Conservation (phyloP, 2,797 vertebrate species). For the Muscicapa striata region DNA sequence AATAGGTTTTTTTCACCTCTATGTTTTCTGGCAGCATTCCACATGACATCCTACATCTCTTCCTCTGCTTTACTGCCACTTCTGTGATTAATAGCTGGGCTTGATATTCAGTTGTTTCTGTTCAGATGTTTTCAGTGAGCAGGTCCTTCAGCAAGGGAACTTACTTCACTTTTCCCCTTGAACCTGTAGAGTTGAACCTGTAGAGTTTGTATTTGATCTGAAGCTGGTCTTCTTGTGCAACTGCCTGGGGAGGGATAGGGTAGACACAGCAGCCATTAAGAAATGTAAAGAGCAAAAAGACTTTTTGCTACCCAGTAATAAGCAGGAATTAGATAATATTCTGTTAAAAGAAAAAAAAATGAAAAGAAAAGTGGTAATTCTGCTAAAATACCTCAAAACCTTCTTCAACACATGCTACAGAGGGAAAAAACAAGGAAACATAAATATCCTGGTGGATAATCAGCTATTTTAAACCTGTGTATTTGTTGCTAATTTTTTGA, state of each 20-base stretch:
- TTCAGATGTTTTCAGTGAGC: neutral
- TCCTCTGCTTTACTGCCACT: neutral
- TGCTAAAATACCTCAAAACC: neutral
- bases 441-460: neutral
- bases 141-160: neutral
- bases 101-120: neutral
- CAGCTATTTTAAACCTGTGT: neutral
- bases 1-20: neutral
- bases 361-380: neutral
- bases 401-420: neutral
- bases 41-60: neutral
- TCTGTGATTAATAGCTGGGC: neutral
- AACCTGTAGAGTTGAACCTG: neutral
- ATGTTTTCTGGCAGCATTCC: neutral
- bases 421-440: neutral
- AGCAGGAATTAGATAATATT: neutral
- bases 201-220: neutral
- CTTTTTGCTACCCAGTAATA: neutral
- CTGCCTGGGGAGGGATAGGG: neutral
- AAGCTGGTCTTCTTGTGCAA: neutral
- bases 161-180: neutral
- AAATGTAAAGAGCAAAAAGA: neutral
- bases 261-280: neutral
- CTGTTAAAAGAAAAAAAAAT: neutral
- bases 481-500: neutral